A percentile compares a stretch with the other conserved stretches of the same genome.
phyloP scores from a whole-genome alignment of 2,888 invertebrate genomes.

The Drosophila pegasa region DNA sequence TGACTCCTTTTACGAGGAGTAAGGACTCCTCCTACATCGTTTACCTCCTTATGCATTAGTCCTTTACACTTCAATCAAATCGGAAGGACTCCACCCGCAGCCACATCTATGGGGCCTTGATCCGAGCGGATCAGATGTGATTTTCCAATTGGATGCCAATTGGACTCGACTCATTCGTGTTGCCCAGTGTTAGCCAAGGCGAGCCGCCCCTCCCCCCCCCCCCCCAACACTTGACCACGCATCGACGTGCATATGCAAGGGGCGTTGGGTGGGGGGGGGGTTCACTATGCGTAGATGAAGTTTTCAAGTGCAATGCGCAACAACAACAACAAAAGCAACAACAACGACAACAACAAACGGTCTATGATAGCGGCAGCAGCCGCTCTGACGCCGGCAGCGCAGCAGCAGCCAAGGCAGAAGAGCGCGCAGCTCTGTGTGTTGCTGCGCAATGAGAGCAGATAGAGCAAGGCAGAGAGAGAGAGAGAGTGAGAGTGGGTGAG shows the following conservation, averaged over 20 bases:
- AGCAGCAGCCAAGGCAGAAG: conserved; percentile 30
- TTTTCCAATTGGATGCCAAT: too few species aligned
- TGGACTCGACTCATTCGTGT: too few species aligned
- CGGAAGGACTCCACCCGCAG: too few species aligned
- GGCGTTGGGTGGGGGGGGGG: not conserved
- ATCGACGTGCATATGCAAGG: not conserved
- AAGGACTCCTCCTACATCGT: too few species aligned
- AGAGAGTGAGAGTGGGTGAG: not conserved
- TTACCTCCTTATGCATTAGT: too few species aligned
- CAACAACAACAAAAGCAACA: conserved; percentile 22
- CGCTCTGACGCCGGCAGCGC: conserved; percentile 33
- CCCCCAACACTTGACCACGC: conserved; percentile 4
- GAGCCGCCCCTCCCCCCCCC: not conserved
- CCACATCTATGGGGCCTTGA: too few species aligned
- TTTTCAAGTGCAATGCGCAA: conserved; percentile 76
- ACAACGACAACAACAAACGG: conserved; percentile 19
- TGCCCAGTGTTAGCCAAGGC: conserved; percentile 17
- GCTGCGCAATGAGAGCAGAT: conserved; percentile 66
- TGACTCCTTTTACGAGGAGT: too few species aligned
- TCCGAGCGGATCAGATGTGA: too few species aligned
- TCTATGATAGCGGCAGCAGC: conserved; percentile 26
- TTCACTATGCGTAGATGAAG: conserved; percentile 62
- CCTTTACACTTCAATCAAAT: too few species aligned
- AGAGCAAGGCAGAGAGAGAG: conserved; percentile 2
- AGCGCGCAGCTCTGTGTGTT: conserved; percentile 58